Evolutionary conservation across 2,888 invertebrate species (phyloP).

Genomic region (Caenorhabditis becei): DNA sequence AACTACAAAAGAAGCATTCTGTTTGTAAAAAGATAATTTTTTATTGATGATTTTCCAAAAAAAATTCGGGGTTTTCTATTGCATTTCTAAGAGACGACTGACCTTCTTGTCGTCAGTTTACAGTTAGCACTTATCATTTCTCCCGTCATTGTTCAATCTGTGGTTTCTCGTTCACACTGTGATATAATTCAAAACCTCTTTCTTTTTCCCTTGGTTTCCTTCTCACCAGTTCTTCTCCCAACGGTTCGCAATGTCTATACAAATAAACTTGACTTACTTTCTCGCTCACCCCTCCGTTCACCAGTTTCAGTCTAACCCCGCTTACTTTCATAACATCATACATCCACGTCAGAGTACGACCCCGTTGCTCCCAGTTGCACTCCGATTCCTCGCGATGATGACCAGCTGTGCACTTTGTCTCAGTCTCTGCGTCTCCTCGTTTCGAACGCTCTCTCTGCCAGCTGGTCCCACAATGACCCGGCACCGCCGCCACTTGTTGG

Average conservation of each 20-base stretch:
- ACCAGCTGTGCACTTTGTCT: conserved; percentile 47
- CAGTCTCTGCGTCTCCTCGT: conserved; percentile 28
- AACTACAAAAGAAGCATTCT: conserved; percentile 55
- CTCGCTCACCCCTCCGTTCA: background rate
- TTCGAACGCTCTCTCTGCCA: conserved; percentile 21
- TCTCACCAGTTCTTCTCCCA: conserved; percentile 14
- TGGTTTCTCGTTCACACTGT: conserved; percentile 39
- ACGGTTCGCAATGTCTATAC: background rate
- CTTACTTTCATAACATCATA: conserved; percentile 9
- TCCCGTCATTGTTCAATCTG: conserved; percentile 40
- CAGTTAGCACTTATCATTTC: conserved; percentile 30
- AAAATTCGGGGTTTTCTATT: conserved; percentile 24
- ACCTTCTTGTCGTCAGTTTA: conserved; percentile 32
- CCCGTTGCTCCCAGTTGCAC: conserved; percentile 13
- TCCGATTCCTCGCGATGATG: conserved; percentile 13
- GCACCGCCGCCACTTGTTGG: background rate
- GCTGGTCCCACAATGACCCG: conserved; percentile 58
- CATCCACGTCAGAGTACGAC: conserved; percentile 21
- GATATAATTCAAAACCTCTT: conserved; percentile 5
- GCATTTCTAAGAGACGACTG: conserved; percentile 5
- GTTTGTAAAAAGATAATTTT: conserved; percentile 45
- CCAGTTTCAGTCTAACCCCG: conserved; percentile 28
- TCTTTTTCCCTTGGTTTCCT: background rate
- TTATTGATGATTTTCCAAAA: conserved; percentile 11
- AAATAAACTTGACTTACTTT: conserved; percentile 27